Percentiles rank a stretch among this genome's conserved stretches.
Evolutionary conservation across 2,113 vertebrate species (phyloP).

Genomic region (Eonycteris spelaea): DNA sequence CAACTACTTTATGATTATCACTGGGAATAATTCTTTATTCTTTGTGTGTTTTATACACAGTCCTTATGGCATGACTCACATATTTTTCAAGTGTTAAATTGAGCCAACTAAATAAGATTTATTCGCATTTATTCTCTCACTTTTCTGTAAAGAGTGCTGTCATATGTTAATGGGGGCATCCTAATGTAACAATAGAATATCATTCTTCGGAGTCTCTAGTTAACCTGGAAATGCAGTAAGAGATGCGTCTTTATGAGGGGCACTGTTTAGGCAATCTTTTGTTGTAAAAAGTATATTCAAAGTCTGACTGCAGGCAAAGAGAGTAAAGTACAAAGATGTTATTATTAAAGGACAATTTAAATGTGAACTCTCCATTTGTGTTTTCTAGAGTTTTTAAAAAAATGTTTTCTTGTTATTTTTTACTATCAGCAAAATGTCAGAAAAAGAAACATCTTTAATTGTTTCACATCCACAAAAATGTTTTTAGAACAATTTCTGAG

Average conservation of each 20-base stretch:
- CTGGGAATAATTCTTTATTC: slow-evolving; percentile 7
- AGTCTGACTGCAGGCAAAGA: background rate
- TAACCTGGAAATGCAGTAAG: background rate
- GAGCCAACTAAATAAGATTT: background rate
- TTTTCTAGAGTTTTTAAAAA: background rate
- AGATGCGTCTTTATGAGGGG: background rate
- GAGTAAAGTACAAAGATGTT: background rate
- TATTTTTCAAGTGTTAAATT: slow-evolving; percentile 60
- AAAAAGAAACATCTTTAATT: background rate
- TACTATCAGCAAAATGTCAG: background rate
- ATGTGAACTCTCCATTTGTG: background rate
- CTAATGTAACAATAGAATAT: background rate
- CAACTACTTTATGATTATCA: background rate
- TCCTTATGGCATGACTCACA: slow-evolving; percentile 2
- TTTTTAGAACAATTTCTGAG: background rate
- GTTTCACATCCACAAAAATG: background rate
- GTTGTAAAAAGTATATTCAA: background rate
- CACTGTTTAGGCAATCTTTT: background rate
- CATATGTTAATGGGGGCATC: background rate
- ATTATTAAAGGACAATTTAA: background rate
- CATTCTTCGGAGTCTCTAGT: background rate
- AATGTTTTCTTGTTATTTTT: background rate
- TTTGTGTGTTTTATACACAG: background rate
- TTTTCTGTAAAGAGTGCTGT: slow-evolving; percentile 3
- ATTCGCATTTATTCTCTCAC: background rate